phyloP scores from a whole-genome alignment of 1,140 invertebrate species.

The Trinorchestia longiramus region DNA sequence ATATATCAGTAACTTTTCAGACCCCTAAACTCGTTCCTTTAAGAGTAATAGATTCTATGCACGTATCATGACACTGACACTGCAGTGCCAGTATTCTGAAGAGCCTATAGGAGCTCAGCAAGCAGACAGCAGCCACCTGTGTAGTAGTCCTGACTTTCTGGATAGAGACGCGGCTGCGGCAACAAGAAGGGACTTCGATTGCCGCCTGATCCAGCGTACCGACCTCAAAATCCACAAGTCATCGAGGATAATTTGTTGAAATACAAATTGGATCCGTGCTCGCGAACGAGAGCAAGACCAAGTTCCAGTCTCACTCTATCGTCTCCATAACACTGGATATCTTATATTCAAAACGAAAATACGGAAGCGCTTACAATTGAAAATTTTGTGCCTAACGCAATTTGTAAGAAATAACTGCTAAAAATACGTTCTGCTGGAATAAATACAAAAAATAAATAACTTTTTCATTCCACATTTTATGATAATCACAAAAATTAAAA shows the following conservation, averaged over 20 bases:
- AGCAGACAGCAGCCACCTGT: neutral
- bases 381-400: neutral
- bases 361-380: neutral
- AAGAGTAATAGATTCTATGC: no score
- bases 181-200: slow-evolving; percentile 21
- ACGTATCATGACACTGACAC: no score
- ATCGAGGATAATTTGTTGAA: slow-evolving; percentile 49
- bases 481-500: neutral
- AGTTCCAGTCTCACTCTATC: neutral
- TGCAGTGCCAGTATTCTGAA: neutral
- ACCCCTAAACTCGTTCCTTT: no score
- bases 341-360: neutral
- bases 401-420: neutral
- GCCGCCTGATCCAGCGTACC: neutral
- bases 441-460: neutral
- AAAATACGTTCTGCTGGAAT: neutral
- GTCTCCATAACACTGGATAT: neutral
- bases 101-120: neutral
- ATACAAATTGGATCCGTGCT: slow-evolving; percentile 42
- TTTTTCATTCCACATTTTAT: neutral
- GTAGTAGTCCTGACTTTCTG: neutral
- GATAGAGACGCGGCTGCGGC: neutral
- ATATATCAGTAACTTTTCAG: no score
- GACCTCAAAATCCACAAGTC: slow-evolving; percentile 41
- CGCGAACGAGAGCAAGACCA: slow-evolving; percentile 16